These are phyloP conservation scores for Nomada fabriciana DNA, from an alignment of 2,888 invertebrate genomes.

Conservation along the genomic window DNA sequence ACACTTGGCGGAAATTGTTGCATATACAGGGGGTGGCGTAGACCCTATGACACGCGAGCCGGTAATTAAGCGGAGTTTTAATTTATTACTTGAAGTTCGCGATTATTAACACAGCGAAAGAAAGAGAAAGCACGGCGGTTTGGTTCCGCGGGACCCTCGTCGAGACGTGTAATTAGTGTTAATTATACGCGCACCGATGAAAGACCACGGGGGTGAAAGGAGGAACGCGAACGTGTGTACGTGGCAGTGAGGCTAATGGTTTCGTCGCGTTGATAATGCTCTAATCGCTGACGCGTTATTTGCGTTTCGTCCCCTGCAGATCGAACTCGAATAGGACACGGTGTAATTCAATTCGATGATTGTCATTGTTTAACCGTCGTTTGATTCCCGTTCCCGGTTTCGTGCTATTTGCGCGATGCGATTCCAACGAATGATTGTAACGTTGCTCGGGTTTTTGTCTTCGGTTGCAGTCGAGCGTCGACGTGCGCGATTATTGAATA, in stretches of 20 bases:
- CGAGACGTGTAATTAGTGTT: slow-evolving; percentile 59
- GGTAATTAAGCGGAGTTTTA: slow-evolving; percentile 71
- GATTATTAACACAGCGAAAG: slow-evolving; percentile 62
- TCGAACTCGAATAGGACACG: too few relatives aligned
- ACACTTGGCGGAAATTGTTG: slow-evolving; percentile 33
- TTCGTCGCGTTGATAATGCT: slow-evolving; percentile 24
- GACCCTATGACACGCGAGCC: slow-evolving; percentile 67
- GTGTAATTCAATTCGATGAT: too few relatives aligned
- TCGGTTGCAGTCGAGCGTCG: too few relatives aligned
- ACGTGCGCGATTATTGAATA: too few relatives aligned
- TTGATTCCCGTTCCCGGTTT: too few relatives aligned
- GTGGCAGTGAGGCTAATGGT: slow-evolving; percentile 38
- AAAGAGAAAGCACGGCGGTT: slow-evolving; percentile 28
- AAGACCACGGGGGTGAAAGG: slow-evolving; percentile 3
- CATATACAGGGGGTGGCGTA: slow-evolving; percentile 25
- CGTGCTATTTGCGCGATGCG: too few relatives aligned
- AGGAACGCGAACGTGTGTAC: slow-evolving; percentile 6
- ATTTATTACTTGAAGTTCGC: slow-evolving; percentile 70
- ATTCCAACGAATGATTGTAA: too few relatives aligned
- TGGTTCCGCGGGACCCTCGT: slow-evolving; percentile 24
- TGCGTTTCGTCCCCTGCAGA: not conserved
- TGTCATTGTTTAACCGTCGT: too few relatives aligned
- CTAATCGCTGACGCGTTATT: slow-evolving; percentile 32
- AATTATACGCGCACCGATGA: slow-evolving; percentile 39
- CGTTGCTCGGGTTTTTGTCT: too few relatives aligned